Evolutionary conservation across 2,113 vertebrate species (phyloP), one percentile per base, ranked within the genome.

Genomic region (Ibidorhyncha struthersii): DNA sequence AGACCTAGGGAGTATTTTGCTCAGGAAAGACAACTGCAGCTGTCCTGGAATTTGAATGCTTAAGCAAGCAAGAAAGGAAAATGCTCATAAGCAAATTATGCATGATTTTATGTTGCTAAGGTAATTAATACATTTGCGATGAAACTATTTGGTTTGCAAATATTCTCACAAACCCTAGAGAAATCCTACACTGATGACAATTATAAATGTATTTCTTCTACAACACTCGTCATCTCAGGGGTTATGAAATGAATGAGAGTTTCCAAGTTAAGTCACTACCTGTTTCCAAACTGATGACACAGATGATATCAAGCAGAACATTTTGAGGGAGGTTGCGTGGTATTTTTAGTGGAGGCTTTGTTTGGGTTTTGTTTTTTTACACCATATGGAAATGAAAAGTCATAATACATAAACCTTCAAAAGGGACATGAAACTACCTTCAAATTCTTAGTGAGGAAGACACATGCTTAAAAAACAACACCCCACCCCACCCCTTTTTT

Each of bases 281-380:
- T 71, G 43, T 32, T 52, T 85, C 36, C 30, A 89, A 71, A 62
- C 0, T 47, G 41, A 47, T 41, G 22, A 67, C 43, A 81, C 15
- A 45, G 5, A n/a, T 40, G 19, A 50, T 0, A 0, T 74, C 36
- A 84, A 43, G 30, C 4, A 77, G 27, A 78, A 25, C 3, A 27
- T 23, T 71, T 40, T 30, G 26, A 26, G 9, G 4, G 3, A 2
- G 26, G 2, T 8, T 66, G 5, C 1, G 5, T 43, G 19, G 10
- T 20, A 2, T 4, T n/a, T 71, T 71, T 53, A 43, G 29, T 20
- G 18, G 9, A 56, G 23, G 4, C 14, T 82, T 83, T 69, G 1
- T 25, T 67, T 78, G 59, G 8, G 0, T 16, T 72, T 53, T 12
- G 2, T 0, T n/a, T 52, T 81, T 83, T 70, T 61, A 52, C 6